Evolutionary conservation across 2,888 invertebrate species (phyloP).

Genomic region (Lepetodrilus schrolli): DNA sequence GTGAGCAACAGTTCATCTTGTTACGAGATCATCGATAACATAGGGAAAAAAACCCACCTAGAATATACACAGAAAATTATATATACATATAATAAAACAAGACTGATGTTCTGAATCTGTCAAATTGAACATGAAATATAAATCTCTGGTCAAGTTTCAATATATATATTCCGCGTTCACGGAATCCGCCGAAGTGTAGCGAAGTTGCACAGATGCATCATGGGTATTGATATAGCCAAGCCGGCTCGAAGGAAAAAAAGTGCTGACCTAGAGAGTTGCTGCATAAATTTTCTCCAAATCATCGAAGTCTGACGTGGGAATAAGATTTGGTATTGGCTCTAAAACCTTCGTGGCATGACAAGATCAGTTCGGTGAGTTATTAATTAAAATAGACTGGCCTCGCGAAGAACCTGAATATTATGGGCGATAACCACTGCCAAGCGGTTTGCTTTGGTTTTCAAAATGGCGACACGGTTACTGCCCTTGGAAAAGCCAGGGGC

Average conservation of each 20-base stretch:
- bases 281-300: conserved; percentile 21
- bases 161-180: too few species aligned
- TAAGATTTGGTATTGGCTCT: not conserved
- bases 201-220: conserved; percentile 5
- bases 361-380: conserved; percentile 3
- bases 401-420: conserved; percentile 26
- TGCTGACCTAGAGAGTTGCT: conserved; percentile 10
- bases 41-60: too few species aligned
- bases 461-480: conserved; percentile 50
- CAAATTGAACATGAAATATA: too few species aligned
- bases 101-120: too few species aligned
- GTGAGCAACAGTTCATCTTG: too few species aligned
- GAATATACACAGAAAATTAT: too few species aligned
- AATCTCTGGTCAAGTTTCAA: too few species aligned
- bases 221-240: conserved; percentile 19
- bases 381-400: not conserved
- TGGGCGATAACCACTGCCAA: conserved; percentile 49
- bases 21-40: too few species aligned
- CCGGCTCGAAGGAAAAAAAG: conserved; percentile 23
- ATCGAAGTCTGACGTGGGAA: not conserved
- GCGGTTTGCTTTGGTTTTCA: conserved; percentile 37
- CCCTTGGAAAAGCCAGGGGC: conserved; percentile 51
- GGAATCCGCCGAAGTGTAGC: not conserved
- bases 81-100: too few species aligned
- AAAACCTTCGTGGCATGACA: conserved; percentile 22